Conservation (phyloP, 2,113 vertebrate genomes). For the Dasypus novemcinctus region DNA sequence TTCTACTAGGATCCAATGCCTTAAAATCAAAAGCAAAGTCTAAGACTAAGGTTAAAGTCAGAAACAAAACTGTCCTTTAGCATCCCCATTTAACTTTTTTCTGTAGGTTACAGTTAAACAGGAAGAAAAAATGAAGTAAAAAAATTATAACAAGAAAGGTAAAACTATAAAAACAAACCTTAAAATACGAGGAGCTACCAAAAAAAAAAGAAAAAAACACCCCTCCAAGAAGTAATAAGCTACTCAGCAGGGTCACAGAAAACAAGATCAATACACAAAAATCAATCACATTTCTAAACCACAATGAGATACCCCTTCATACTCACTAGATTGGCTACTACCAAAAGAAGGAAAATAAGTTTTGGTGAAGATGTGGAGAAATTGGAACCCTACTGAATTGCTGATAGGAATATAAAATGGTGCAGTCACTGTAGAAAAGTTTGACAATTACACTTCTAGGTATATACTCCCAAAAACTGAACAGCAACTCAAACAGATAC, state of each 20-base stretch:
- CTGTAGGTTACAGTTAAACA: not conserved
- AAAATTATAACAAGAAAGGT: not conserved
- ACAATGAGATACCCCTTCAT: too few species aligned
- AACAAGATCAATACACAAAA: not conserved
- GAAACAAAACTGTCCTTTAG: not conserved
- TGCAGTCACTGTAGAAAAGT: too few species aligned
- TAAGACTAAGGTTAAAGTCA: not conserved
- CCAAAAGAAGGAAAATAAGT: too few species aligned
- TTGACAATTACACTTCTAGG: too few species aligned
- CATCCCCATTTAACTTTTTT: not conserved
- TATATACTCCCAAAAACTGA: too few species aligned
- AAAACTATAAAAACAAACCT: not conserved
- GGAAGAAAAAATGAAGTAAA: not conserved
- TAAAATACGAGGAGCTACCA: constrained; percentile 14
- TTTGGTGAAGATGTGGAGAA: too few species aligned
- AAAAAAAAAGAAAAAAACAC: not conserved
- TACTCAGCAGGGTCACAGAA: not conserved
- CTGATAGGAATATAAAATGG: too few species aligned
- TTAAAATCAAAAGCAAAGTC: constrained; percentile 23
- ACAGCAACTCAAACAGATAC: too few species aligned
- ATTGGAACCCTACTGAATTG: too few species aligned
- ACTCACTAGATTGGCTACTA: too few species aligned
- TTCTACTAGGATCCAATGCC: not conserved
- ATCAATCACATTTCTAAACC: not conserved
- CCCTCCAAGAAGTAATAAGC: not conserved